These are phyloP conservation scores for Chaenodraco wilsoni DNA, from an alignment of 2,797 vertebrate species.

Conservation along the genomic window DNA sequence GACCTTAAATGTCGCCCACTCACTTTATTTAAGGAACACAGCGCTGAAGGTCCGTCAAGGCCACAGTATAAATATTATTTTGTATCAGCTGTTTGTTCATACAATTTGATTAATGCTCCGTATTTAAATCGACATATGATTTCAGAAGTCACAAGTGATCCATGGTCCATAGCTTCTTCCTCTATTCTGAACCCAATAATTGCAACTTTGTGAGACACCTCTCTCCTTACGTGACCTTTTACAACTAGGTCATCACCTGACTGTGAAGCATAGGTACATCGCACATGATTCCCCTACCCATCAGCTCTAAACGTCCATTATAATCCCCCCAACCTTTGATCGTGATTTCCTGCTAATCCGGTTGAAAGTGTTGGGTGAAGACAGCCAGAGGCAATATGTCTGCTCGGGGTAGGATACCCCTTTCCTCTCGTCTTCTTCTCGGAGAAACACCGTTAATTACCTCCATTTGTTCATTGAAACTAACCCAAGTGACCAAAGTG, in stretches of 20 bases:
- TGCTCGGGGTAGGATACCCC: conserved; percentile 45
- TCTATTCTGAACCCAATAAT: conserved; percentile 20
- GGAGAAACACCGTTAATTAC: conserved; percentile 64
- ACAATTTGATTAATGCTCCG: conserved; percentile 34
- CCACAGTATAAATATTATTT: conserved; percentile 42
- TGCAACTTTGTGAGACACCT: not conserved
- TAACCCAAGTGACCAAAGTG: conserved; percentile 59
- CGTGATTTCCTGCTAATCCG: conserved; percentile 71
- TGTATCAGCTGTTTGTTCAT: too few species aligned
- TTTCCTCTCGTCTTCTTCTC: conserved; percentile 27
- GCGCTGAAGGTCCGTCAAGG: conserved; percentile 45
- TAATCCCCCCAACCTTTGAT: conserved; percentile 74
- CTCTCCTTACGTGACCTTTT: conserved; percentile 36
- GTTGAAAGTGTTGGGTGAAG: conserved; percentile 61
- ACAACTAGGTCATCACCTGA: conserved; percentile 55
- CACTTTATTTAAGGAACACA: conserved; percentile 58
- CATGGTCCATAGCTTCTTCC: not conserved
- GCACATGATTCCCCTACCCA: conserved; percentile 40
- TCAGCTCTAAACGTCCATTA: conserved; percentile 54
- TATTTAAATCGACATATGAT: conserved; percentile 3
- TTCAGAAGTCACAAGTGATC: conserved; percentile 5
- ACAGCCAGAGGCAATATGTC: conserved; percentile 61
- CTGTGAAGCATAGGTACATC: conserved; percentile 40
- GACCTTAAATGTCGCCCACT: conserved; percentile 77
- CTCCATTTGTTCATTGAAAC: conserved; percentile 35